Conservation (phyloP, 2,113 vertebrate genomes). For the Halichoerus grypus region DNA sequence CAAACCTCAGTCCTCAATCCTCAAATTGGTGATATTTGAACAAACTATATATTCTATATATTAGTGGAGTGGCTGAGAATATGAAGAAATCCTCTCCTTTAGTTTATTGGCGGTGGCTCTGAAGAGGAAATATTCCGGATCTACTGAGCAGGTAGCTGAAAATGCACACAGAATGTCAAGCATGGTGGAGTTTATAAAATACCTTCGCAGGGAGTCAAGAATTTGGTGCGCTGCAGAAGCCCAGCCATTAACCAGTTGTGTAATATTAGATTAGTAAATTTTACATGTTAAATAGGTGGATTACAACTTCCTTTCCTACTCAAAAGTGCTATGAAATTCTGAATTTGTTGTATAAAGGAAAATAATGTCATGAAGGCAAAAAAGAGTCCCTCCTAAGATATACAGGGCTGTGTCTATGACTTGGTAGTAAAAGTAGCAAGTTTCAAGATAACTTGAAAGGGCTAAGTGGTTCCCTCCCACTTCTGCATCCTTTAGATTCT, state of each 20-base stretch:
- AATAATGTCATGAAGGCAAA: neutral
- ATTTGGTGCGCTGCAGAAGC: neutral
- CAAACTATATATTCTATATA: neutral
- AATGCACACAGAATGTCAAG: neutral
- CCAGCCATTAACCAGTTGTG: neutral
- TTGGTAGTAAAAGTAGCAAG: neutral
- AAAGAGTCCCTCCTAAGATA: neutral
- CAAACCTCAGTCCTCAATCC: neutral
- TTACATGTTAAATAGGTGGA: neutral
- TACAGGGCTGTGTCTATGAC: neutral
- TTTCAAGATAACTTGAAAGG: neutral
- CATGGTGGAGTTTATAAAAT: neutral
- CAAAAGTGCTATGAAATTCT: neutral
- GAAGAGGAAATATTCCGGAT: neutral
- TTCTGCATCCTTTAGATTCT: neutral
- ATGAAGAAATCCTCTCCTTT: neutral
- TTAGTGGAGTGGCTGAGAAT: neutral
- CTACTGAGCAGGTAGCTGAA: neutral
- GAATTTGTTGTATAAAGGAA: slow-evolving; percentile 15
- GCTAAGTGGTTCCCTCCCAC: neutral
- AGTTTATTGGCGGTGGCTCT: neutral
- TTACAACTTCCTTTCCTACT: neutral
- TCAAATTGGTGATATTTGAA: neutral
- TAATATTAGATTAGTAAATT: neutral
- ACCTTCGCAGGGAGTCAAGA: neutral